Conservation (phyloP, 2,797 vertebrate species). For the Bradypodion ventrale region DNA sequence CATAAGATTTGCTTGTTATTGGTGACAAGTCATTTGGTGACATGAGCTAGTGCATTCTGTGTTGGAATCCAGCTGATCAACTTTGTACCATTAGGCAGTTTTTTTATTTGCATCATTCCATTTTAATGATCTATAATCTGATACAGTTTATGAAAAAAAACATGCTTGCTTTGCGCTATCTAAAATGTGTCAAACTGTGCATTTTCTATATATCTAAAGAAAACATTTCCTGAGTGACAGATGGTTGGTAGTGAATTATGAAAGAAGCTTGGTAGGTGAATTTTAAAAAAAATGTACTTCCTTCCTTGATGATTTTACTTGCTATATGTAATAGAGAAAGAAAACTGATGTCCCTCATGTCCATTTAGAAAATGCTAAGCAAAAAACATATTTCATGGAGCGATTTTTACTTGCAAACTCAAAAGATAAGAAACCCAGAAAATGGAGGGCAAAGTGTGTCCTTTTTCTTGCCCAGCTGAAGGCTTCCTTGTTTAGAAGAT, state of each 20-base stretch:
- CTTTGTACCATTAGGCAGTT: conserved; percentile 38
- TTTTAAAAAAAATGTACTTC: conserved; percentile 16
- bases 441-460: neutral
- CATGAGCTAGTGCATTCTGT: conserved; percentile 58
- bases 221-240: conserved; percentile 39
- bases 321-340: neutral
- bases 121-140: conserved; percentile 66
- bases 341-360: conserved; percentile 6
- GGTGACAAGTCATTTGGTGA: conserved; percentile 59
- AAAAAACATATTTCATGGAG: neutral
- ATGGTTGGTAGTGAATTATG: conserved; percentile 40
- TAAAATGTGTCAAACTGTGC: conserved; percentile 62
- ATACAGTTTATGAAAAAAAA: conserved; percentile 55
- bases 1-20: conserved; percentile 36
- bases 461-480: conserved; percentile 17
- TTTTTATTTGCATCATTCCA: conserved; percentile 60
- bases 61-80: conserved; percentile 47
- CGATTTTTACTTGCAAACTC: neutral
- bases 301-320: conserved; percentile 31
- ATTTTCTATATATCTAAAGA: conserved; percentile 34
- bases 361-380: neutral
- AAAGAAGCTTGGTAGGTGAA: conserved; percentile 45
- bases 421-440: neutral
- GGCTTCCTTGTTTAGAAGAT: conserved; percentile 22
- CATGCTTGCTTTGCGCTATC: conserved; percentile 46